phyloP scores from a whole-genome alignment of 2,113 vertebrate species.

The Copsychus sechellarum region DNA sequence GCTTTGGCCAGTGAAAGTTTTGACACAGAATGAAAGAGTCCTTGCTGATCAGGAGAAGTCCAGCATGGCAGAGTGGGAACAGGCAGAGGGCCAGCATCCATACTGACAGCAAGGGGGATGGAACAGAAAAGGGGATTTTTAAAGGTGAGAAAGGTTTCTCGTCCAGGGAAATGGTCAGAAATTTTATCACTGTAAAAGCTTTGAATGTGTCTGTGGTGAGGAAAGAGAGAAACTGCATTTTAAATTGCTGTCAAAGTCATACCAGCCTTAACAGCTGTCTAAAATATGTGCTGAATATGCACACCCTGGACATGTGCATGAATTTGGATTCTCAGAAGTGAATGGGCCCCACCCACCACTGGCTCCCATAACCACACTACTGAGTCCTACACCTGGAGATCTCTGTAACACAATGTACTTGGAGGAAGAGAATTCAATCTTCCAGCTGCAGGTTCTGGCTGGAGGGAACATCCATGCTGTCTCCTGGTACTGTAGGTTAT shows the following conservation, averaged over 20 bases:
- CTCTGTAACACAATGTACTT: not conserved
- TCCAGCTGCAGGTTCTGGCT: not conserved
- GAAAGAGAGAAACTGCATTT: not conserved
- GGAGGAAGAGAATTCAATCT: not conserved
- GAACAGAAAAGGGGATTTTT: not conserved
- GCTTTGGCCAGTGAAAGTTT: not conserved
- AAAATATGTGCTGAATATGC: not conserved
- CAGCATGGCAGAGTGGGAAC: not conserved
- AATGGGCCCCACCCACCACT: not conserved
- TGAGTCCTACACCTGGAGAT: not conserved
- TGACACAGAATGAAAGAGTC: not conserved
- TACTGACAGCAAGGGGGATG: not conserved
- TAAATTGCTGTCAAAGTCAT: not conserved
- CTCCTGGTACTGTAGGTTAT: not conserved
- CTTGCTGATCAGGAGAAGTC: not conserved
- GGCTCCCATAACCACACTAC: fast-evolving
- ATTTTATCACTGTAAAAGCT: not conserved
- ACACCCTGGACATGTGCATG: not conserved
- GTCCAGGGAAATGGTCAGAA: not conserved
- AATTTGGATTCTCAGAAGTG: not conserved
- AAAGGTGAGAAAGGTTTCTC: not conserved
- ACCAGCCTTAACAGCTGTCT: not conserved
- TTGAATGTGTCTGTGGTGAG: not conserved
- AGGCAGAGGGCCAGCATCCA: fast-evolving
- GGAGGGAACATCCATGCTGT: not conserved